Evolutionary conservation across 2,113 vertebrate genomes (phyloP).

Genomic region (Leuciscus idus): DNA sequence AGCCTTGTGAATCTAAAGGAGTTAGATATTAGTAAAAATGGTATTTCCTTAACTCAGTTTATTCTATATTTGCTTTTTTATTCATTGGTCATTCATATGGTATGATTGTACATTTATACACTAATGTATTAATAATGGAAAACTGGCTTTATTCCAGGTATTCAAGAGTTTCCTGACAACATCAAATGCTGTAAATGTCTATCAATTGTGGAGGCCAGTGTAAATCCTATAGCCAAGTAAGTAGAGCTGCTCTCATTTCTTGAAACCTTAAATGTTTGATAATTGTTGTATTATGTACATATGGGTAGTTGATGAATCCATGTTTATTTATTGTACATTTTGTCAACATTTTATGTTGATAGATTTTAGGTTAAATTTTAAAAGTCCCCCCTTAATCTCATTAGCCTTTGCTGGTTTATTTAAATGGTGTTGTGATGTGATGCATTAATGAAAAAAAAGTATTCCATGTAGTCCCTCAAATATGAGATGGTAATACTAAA

Average conservation of each 20-base stretch:
- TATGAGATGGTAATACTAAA: too few species aligned
- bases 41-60: slow-evolving; percentile 72
- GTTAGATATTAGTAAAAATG: slow-evolving; percentile 99
- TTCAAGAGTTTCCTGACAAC: slow-evolving; percentile 99
- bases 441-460: too few species aligned
- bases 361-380: background rate
- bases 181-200: slow-evolving; percentile 99
- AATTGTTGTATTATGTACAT: background rate
- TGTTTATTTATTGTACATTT: background rate
- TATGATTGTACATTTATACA: background rate
- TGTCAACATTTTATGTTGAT: background rate
- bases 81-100: background rate
- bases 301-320: background rate
- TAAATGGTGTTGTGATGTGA: background rate
- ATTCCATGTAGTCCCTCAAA: background rate
- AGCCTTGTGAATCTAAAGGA: slow-evolving; percentile 98
- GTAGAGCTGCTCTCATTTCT: slow-evolving; percentile 65
- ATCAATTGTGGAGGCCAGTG: slow-evolving; percentile 98
- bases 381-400: background rate
- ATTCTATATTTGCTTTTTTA: background rate
- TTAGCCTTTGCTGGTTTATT: background rate
- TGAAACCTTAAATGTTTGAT: background rate
- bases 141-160: slow-evolving; percentile 76
- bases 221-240: slow-evolving; percentile 99
- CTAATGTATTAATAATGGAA: background rate